Evolutionary conservation across 2,888 invertebrate species (phyloP), one percentile per base, ranked within the genome.

Genomic region (Chymomyza caudatula): DNA sequence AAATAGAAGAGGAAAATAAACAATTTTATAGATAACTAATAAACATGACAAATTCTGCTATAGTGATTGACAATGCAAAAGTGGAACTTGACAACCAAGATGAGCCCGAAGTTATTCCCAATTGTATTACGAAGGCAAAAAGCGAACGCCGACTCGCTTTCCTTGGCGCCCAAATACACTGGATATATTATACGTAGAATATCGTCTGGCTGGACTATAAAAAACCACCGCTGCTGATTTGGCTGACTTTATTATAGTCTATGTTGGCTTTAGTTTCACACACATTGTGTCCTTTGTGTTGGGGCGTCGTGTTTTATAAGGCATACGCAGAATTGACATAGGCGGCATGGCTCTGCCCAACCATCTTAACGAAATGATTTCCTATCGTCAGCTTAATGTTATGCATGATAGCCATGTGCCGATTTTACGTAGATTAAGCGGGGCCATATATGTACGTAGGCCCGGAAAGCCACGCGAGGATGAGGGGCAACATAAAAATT

Each of bases 371-470:
- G 99, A 99, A 90, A 94, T 98, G 15, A 94, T 99, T 76, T 99
- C 99, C 0, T 99, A 99, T 90, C 96, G 92, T 49, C 98, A 99
- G 88, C 91, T 99, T 52, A 97, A 99, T 92, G 98, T 99, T 0
- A 97, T 98, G 97, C 98, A 99, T 88, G 99, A 99, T 90, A 98
- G 98, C 0, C 98, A 96, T 91, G 98, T 99, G 0, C 99, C 0
- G 99, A 99, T 91, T 99, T 97, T 89, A 97, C 97, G 0, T 94
- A 95, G 1, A 93, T 98, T 5, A 93, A 96, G 62, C 91, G 98
- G 74, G 99, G 98, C 8, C n/a, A n/a, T n/a, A n/a, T 97, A 91
- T 55, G 71, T 88, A 17, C 82, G 89, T 3, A 58, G 86, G 6
- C 85, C 78, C 0, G 77, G 73, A 1, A 57, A 74, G 15, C 77